Conservation (phyloP, 2,113 vertebrate species). For the Papio anubis region DNA sequence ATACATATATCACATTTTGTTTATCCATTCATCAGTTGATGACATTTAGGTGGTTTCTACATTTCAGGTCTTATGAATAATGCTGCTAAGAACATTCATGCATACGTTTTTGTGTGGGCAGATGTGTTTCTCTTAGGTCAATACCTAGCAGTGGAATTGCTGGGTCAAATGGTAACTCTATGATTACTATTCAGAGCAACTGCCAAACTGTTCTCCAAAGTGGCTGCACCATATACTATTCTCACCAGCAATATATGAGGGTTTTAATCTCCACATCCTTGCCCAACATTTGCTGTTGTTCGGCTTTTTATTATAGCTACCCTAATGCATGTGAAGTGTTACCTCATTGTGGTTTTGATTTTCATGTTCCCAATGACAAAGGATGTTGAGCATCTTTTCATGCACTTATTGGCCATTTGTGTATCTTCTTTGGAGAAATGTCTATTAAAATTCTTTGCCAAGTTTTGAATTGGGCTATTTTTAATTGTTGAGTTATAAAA, state of each 20-base stretch:
- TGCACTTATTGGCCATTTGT: neutral
- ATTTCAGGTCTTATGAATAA: neutral
- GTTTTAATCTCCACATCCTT: neutral
- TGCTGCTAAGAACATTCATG: neutral
- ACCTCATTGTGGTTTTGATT: neutral
- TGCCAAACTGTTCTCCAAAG: neutral
- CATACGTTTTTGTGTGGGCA: neutral
- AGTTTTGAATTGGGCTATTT: neutral
- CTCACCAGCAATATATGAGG: neutral
- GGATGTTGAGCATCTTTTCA: neutral
- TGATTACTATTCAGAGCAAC: neutral
- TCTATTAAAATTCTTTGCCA: slow-evolving; percentile 21
- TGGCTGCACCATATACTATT: neutral
- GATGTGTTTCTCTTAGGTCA: neutral
- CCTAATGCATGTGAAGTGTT: neutral
- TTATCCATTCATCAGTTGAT: neutral
- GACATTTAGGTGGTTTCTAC: neutral
- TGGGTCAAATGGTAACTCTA: neutral
- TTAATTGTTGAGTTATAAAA: neutral
- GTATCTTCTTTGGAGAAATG: neutral
- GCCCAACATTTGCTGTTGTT: neutral
- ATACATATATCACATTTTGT: neutral
- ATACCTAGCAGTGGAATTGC: neutral
- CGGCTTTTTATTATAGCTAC: neutral
- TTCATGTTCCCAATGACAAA: neutral